Percentiles rank a stretch among this genome's conserved stretches.
Conservation (phyloP, 37 sponge, comb jelly and placozoan genomes). For the Crambe crambe region DNA sequence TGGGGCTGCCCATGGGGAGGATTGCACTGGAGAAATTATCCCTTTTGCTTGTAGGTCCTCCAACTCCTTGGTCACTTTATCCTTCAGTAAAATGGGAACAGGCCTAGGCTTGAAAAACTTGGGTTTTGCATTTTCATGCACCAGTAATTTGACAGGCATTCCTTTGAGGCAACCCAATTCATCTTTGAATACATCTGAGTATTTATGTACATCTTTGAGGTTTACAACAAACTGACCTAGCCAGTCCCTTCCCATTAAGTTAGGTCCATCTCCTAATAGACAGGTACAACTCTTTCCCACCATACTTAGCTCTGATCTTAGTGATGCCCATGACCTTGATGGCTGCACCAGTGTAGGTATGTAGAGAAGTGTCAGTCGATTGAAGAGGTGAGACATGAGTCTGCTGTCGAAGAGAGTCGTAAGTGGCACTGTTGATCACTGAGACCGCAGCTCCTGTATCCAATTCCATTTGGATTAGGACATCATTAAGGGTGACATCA, state of each 20-base stretch:
- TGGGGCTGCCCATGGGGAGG: conserved; percentile 53
- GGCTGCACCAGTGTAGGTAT: conserved; percentile 39
- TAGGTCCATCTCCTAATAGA: conserved; percentile 42
- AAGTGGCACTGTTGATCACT: conserved; percentile 10
- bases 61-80: conserved; percentile 11
- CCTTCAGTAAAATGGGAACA: conserved; percentile 12
- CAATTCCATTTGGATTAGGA: conserved; percentile 33
- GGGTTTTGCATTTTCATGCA: conserved; percentile 5
- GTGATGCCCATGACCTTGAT: conserved; percentile 24
- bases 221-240: not conserved
- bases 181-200: conserved; percentile 24
- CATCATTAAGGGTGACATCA: conserved; percentile 3
- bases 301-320: conserved; percentile 18
- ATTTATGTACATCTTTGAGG: not conserved
- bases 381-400: not conserved
- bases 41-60: conserved; percentile 18
- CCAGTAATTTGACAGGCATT: not conserved
- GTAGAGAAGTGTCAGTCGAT: not conserved
- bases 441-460: too few relatives aligned
- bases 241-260: conserved; percentile 56
- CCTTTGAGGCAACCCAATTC: conserved; percentile 26
- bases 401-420: not conserved
- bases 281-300: not conserved
- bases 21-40: conserved; percentile 30
- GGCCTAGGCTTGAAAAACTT: conserved; percentile 16